These are phyloP conservation scores for Tupaia tana DNA, from an alignment of 2,113 vertebrate genomes.

Conservation along the genomic window DNA sequence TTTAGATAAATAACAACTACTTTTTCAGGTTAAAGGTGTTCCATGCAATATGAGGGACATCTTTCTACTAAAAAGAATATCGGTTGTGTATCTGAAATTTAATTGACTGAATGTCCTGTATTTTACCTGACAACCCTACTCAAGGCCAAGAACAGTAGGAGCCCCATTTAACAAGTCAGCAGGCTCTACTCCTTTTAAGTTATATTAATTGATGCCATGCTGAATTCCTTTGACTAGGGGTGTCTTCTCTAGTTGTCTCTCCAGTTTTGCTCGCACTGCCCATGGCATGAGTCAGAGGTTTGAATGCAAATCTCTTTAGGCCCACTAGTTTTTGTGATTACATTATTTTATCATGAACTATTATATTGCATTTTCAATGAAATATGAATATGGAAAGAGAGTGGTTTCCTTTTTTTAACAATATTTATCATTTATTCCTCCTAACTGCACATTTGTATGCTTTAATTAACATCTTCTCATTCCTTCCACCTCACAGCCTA, in stretches of 20 bases:
- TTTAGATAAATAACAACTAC: background rate
- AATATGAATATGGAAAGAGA: background rate
- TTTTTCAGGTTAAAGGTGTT: background rate
- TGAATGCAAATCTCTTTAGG: background rate
- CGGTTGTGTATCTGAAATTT: slow-evolving; percentile 20
- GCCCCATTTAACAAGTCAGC: background rate
- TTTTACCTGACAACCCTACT: background rate
- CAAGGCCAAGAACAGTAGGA: background rate
- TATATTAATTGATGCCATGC: background rate
- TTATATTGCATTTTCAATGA: background rate
- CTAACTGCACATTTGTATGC: background rate
- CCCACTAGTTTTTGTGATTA: background rate
- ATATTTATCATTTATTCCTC: background rate
- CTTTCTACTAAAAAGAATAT: background rate
- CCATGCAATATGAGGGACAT: background rate
- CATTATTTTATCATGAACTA: background rate
- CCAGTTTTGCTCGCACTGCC: background rate
- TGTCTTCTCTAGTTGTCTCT: background rate
- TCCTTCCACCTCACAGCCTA: background rate
- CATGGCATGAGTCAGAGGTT: background rate
- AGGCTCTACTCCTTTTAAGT: background rate
- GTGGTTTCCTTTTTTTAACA: background rate
- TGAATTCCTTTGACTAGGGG: background rate
- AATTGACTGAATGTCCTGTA: background rate
- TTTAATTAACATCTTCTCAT: background rate